A percentile compares a stretch with the other conserved stretches of the same genome.
Conservation (phyloP, 2,797 vertebrate species). For the Astyanax mexicanus region DNA sequence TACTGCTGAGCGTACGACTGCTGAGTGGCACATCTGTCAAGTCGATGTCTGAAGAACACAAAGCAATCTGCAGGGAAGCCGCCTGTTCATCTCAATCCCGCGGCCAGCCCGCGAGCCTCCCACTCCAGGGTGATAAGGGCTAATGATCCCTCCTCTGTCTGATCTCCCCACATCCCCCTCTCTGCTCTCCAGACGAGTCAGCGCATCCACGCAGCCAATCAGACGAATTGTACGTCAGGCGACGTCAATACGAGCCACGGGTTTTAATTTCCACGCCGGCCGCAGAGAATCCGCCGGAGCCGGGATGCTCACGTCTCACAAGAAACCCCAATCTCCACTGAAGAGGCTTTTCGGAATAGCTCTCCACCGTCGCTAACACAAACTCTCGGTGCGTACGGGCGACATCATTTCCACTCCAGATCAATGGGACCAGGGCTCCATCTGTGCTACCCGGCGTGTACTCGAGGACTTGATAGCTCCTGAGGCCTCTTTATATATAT, state of each 20-base stretch:
- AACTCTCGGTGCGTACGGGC: constrained; percentile 43
- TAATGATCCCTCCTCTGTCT: constrained; percentile 50
- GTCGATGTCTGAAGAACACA: background rate
- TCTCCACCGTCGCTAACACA: constrained; percentile 34
- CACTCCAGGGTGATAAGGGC: constrained; percentile 32
- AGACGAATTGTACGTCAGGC: constrained; percentile 13
- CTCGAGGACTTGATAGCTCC: constrained; percentile 19
- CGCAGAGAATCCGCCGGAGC: constrained; percentile 40
- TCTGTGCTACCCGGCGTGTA: constrained; percentile 17
- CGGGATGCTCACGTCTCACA: constrained; percentile 26
- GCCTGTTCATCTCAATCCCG: constrained; percentile 32
- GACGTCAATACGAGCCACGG: constrained; percentile 38
- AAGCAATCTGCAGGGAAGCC: constrained; percentile 19
- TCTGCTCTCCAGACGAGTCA: constrained; percentile 1
- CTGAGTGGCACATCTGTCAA: background rate
- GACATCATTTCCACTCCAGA: constrained; percentile 6
- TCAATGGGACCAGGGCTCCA: constrained; percentile 36
- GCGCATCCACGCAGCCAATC: constrained; percentile 23
- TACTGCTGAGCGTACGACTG: background rate
- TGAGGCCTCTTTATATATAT: constrained; percentile 19
- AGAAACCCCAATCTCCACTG: constrained; percentile 32
- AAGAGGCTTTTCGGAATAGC: constrained; percentile 27
- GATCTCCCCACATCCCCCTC: background rate
- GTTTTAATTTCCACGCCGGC: constrained; percentile 52
- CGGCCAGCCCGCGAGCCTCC: constrained; percentile 15